A percentile compares a stretch with the other conserved stretches of the same genome.
Conservation (phyloP, 2,113 vertebrate species). For the Onychorhynchus coronatus region DNA sequence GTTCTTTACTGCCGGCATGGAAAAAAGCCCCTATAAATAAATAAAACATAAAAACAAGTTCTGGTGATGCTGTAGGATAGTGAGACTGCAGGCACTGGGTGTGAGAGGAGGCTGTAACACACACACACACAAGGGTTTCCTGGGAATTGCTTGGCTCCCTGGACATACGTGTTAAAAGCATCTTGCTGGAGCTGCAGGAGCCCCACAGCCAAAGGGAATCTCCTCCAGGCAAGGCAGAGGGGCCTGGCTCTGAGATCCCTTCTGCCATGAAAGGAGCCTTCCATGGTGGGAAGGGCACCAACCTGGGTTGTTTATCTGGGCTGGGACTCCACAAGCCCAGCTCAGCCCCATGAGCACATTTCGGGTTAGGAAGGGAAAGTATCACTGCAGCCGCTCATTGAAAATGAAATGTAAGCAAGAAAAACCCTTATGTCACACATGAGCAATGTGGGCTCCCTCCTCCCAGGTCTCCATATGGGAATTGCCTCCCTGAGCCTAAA, state of each 20-base stretch:
- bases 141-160: background rate
- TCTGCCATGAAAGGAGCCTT: background rate
- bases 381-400: background rate
- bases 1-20: background rate
- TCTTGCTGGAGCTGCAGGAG: background rate
- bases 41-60: background rate
- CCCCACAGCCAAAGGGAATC: background rate
- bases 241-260: background rate
- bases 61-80: background rate
- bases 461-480: background rate
- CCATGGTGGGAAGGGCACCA: background rate
- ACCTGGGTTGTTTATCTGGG: background rate
- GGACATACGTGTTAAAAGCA: background rate
- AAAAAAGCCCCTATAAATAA: background rate
- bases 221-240: background rate
- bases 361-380: background rate
- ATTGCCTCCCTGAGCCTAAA: background rate
- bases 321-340: rapidly evolving
- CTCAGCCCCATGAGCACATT: background rate
- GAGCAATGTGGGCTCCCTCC: background rate
- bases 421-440: background rate
- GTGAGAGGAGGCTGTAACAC: background rate
- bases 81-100: rapidly evolving
- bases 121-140: rapidly evolving
- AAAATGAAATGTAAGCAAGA: background rate